A percentile compares a stretch with the other conserved stretches of the same genome.
Conservation (phyloP, 1,140 invertebrate species). For the Vanessa tameamea region DNA sequence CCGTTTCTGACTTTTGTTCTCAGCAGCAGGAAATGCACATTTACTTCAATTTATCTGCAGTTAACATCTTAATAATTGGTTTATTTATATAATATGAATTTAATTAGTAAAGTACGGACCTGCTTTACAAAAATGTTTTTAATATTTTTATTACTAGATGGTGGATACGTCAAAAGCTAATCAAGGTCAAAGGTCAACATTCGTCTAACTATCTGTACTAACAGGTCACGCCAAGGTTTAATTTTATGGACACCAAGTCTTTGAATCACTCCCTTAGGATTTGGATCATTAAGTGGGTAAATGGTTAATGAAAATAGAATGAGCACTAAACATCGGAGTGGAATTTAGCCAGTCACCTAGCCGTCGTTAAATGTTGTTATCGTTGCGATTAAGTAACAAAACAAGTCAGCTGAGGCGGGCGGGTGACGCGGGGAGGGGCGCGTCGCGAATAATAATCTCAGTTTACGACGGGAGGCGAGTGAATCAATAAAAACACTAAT, state of each 20-base stretch:
- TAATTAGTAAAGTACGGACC: too few species aligned
- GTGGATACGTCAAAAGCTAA: neutral
- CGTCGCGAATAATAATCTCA: conserved; percentile 79
- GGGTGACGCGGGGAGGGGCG: conserved; percentile 44
- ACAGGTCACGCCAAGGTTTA: conserved; percentile 71
- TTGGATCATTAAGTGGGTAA: conserved; percentile 78
- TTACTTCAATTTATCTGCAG: too few species aligned
- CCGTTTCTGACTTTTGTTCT: too few species aligned
- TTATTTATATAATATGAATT: too few species aligned
- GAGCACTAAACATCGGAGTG: conserved; percentile 79
- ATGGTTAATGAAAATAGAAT: conserved; percentile 80
- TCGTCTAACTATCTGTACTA: conserved; percentile 16
- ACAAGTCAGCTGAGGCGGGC: conserved; percentile 61
- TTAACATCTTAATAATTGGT: too few species aligned
- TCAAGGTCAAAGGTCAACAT: conserved; percentile 15
- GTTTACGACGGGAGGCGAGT: conserved; percentile 78
- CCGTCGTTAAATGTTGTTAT: conserved; percentile 79
- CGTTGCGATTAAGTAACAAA: conserved; percentile 79
- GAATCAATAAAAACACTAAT: conserved; percentile 81
- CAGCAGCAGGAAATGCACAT: too few species aligned
- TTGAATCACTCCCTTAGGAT: conserved; percentile 73
- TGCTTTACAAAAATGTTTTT: too few species aligned
- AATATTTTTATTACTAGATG: too few species aligned
- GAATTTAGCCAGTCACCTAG: conserved; percentile 79
- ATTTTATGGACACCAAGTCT: conserved; percentile 71